Evolutionary conservation across 37 sponge, comb jelly and placozoan species (phyloP), one percentile per base, ranked within the genome.

Genomic region (Diacarnus erythraeanus): DNA sequence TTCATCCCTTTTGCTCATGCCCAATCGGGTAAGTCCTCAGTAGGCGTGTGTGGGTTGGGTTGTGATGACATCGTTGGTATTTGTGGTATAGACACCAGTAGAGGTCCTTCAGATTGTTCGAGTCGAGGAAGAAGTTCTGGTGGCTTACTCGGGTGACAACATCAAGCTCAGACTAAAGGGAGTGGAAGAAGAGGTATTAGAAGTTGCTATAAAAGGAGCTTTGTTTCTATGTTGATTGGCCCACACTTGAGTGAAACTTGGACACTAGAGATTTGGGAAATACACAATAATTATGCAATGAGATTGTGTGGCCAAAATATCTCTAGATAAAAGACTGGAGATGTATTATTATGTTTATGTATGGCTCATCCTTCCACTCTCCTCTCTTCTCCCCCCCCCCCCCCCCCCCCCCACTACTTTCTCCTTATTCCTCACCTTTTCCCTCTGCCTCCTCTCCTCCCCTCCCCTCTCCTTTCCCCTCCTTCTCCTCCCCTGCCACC

Each of bases 171-270:
- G 93, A 80, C 74, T 98, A 75, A 93, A 93, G 42, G 97, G 97
- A 57, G 74, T 95, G 18, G 99, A 98, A 71, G 99, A 98, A 83
- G 99, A 98, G 82, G 96, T 91, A 38, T 23, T n/a, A n/a, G n/a
- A n/a, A n/a, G n/a, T n/a, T n/a, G n/a, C n/a, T n/a, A n/a, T n/a
- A n/a, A n/a, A n/a, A n/a, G n/a, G n/a, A n/a, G n/a, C n/a, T n/a
- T n/a, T n/a, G n/a, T n/a, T n/a, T n/a, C n/a, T n/a, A n/a, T n/a
- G n/a, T n/a, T n/a, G n/a, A n/a, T n/a, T n/a, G n/a, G n/a, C n/a
- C n/a, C n/a, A n/a, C n/a, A n/a, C n/a, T n/a, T n/a, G n/a, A n/a
- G n/a, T n/a, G n/a, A n/a, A n/a, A n/a, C n/a, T n/a, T n/a, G n/a
- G n/a, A n/a, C n/a, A n/a, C n/a, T n/a, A n/a, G n/a, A n/a, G n/a